Evolutionary conservation across 2,888 invertebrate genomes (phyloP), one percentile per base, ranked within the genome.

Genomic region (Lypha dubia): DNA sequence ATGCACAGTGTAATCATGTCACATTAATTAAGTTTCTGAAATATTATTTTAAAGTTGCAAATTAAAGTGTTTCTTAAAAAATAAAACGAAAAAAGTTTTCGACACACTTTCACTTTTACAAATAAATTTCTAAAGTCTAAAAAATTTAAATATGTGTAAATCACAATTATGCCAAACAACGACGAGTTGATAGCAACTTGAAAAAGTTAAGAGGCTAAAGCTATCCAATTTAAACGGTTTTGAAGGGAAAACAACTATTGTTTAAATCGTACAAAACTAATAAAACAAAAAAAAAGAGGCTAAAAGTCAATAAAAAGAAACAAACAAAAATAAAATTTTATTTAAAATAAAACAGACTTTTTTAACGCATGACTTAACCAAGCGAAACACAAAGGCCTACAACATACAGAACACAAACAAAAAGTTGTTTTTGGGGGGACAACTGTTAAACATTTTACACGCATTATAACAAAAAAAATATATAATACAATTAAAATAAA

Each of bases 31-130:
- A n/a, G n/a, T n/a, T n/a, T n/a, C n/a, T n/a, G n/a, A n/a, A n/a
- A n/a, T n/a, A n/a, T n/a, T n/a, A n/a, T n/a, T n/a, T n/a, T n/a
- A n/a, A n/a, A n/a, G n/a, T 65, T 46, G 24, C 6, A 17, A 53
- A 22, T 24, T 41, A 22, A 53, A 41, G 46, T 11, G 17, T 32
- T 17, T 41, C 41, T 41, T 32, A 28, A 28, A 24, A n/a, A n/a
- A n/a, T n/a, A n/a, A n/a, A 32, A 58, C n/a, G 1, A 58, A 46
- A 35, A 22, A 11, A 46, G 4, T 35, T 13, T 51, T 1, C 46
- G 71, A 58, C 32, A 71, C 32, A 71, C 58, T 71, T 71, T 71
- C 58, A 71, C 71, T 71, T 60, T 41, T 32, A n/a, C 17, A 58
- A 71, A 58, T 32, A 35, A 5, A 51, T 67, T 51, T 51, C 38